Base-by-base conservation (phyloP, 2,797 vertebrate genomes). In the Halcyon chelicuti region DNA sequence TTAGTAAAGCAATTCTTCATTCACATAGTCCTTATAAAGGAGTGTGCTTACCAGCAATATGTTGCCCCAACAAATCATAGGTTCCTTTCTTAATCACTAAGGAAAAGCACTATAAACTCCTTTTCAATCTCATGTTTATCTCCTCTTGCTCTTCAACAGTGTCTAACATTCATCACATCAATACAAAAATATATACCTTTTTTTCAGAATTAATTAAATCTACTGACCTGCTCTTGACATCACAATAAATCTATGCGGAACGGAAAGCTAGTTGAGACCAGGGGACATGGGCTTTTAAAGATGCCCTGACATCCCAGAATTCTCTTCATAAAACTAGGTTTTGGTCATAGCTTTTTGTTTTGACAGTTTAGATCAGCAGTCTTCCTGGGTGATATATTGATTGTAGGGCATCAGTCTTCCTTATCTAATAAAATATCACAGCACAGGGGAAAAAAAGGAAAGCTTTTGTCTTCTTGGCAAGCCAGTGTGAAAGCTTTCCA, bases 381-480 rank as follows among this genome's bases (percentile, higher is more conserved):
- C 95, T 97, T 97, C 74, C 66, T 65, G 18, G 63, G 90, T 97
- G 95, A 97, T 97, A 61, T 77, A 96, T 97, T 95, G 96, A 97
- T 97, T 97, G 87, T 84, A 95, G 95, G 84, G 62, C 65, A 55
- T 95, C 82, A 81, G 80, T 97, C 96, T 96, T 95, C 76, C 94
- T 91, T 82, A 93, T 95, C 91, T 96, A 96, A 97, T 97, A 95
- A 97, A 97, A 96, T 74, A 96, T 75, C 39, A 14, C 75, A 88
- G 95, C 90, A 92, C 82, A 78, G 74, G 60, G 42, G 58, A 79
- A 76, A 77, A 76, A 77, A 73, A 49, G 26, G 29, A 54, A 91
- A 91, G 83, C 76, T 93, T 97, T 91, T 88, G 70, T 93, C 92
- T 95, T 94, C 93, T 96, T 96, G 90, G 95, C 95, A 90, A 92